Conservation (phyloP, 2,113 vertebrate species). For the Geothlypis trichas region DNA sequence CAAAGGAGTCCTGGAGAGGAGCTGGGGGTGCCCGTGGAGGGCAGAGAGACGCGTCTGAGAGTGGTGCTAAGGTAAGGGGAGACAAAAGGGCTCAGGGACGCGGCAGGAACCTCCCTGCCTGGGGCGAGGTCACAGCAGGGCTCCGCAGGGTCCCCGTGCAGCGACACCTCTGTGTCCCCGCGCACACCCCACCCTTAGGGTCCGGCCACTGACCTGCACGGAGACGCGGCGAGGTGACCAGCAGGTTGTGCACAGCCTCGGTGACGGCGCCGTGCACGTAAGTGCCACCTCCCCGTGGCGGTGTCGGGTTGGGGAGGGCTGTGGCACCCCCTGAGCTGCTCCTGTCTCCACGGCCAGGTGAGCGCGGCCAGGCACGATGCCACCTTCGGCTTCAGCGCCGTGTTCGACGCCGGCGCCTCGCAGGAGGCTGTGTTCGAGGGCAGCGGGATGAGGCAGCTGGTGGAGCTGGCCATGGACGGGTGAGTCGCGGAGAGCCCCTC, state of each 20-base stretch:
- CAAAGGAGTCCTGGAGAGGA: constrained; percentile 18
- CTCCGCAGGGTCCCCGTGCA: not conserved
- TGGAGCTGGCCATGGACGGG: constrained; percentile 71
- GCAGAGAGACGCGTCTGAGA: constrained; percentile 54
- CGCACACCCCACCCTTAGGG: constrained; percentile 22
- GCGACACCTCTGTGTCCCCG: not conserved
- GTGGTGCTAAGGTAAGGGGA: constrained; percentile 72
- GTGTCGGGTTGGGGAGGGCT: rapidly evolving
- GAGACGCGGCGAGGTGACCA: constrained; percentile 66
- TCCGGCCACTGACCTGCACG: constrained; percentile 69
- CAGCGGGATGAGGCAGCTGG: constrained; percentile 70
- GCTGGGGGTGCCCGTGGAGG: not conserved
- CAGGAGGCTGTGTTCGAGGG: constrained; percentile 75
- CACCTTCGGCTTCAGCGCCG: constrained; percentile 69
- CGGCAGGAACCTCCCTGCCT: rapidly evolving
- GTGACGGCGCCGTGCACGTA: constrained; percentile 66
- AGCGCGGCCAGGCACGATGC: constrained; percentile 55
- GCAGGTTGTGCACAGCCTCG: constrained; percentile 68
- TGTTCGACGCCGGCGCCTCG: constrained; percentile 64
- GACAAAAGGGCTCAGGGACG: rapidly evolving
- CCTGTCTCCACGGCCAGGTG: constrained; percentile 33
- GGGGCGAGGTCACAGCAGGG: not conserved
- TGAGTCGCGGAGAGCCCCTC: not conserved
- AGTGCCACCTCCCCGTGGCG: not conserved
- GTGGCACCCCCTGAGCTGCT: not conserved